These are phyloP conservation scores for Tetragonula clypearis DNA, from an alignment of 1,140 invertebrate genomes.

Conservation along the genomic window DNA sequence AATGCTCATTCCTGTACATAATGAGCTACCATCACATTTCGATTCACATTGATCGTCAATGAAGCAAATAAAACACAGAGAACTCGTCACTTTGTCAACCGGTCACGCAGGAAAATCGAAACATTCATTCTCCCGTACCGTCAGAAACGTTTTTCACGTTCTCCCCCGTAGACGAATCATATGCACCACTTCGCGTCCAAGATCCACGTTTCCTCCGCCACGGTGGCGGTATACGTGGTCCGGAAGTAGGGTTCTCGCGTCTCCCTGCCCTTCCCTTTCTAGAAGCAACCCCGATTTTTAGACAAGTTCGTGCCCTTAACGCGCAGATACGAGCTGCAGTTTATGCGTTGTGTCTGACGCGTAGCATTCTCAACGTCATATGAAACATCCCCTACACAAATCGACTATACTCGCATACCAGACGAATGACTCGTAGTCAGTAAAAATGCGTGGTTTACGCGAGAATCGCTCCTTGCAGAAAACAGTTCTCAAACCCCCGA, in stretches of 20 bases:
- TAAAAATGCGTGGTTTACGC: slow-evolving; percentile 48
- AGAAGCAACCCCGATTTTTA: slow-evolving; percentile 48
- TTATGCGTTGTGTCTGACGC: slow-evolving; percentile 23
- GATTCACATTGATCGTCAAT: background rate
- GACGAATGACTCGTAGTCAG: slow-evolving; percentile 40
- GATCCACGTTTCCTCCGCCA: slow-evolving; percentile 68
- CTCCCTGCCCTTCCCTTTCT: background rate
- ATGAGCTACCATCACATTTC: background rate
- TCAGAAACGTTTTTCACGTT: slow-evolving; percentile 5
- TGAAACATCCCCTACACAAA: slow-evolving; percentile 34
- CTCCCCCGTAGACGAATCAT: slow-evolving; percentile 59
- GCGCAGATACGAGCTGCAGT: slow-evolving; percentile 42
- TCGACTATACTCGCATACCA: slow-evolving; percentile 18
- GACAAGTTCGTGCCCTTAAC: slow-evolving; percentile 43
- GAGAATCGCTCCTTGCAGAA: slow-evolving; percentile 7
- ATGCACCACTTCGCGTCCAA: slow-evolving; percentile 71
- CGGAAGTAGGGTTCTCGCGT: slow-evolving; percentile 65
- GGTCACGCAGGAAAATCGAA: slow-evolving; percentile 4
- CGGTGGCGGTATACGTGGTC: slow-evolving; percentile 37
- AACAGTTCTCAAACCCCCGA: background rate
- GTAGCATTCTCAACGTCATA: slow-evolving; percentile 25
- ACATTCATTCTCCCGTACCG: background rate
- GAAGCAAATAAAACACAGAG: background rate
- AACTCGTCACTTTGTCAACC: background rate
- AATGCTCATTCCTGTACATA: background rate